Base-by-base conservation (phyloP, 30 jellyfish, hydroid and myxozoan species). In the Cassiopea andromeda region DNA sequence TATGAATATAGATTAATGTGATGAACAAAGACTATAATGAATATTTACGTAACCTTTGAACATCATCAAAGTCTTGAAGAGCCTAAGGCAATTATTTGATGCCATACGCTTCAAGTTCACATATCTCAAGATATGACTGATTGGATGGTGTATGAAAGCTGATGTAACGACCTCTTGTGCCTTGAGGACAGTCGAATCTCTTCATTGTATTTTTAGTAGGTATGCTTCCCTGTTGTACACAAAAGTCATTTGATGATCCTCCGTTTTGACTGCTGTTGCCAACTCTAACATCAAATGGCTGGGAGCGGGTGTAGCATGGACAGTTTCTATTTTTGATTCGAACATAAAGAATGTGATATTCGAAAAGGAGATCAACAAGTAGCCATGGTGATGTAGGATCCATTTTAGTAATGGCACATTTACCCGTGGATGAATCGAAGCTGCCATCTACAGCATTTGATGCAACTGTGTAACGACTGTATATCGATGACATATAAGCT, bases 281-380 rank as follows among this genome's bases (percentile, higher is more conserved):
- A 19, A 70, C 79, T 43, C 49, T n/a, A 2, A 70, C 54, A 43
- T 70, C 79, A 70, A 70, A 70, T 27, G 79, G 79, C 50, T 70
- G 57, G 17, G 79, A 70, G n/a, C 79, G 73, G 6, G 0, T 3
- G 7, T 3, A 10, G 64, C 64, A 3, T 3, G 12, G 7, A 6
- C 27, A 16, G 2, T 2, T 16, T 54, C 64, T 64, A 17, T 64
- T 64, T 14, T 13, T 17, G 15, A 64, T 64, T 17, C 19, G 19
- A 13, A 64, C 73, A 27, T 64, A 64, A 64, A 64, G 15, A 9
- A 64, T 17, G 2, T 64, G 73, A 17, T 64, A 64, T 4, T 64
- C 73, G 2, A 27, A 50, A 8, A 14, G 19, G 0, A 72, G 81
- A 38, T 72, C 81, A 19, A 72, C 57, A 2, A 44, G 81, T 10